Conservation (phyloP, 2,113 vertebrate genomes). For the Alethe castanea region DNA sequence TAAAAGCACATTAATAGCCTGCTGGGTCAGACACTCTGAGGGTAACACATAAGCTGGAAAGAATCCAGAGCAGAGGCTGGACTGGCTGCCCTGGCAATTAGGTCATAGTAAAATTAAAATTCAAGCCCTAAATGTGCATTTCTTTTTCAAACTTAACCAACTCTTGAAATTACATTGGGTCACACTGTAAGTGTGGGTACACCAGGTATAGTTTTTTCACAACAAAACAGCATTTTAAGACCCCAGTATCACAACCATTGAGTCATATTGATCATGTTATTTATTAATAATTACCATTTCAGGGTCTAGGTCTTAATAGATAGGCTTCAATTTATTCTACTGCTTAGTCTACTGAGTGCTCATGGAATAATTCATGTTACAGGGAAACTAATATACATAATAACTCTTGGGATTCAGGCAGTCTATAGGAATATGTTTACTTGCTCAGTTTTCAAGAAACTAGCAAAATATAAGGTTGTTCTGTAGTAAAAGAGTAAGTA, state of each 20-base stretch:
- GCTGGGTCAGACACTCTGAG: not conserved
- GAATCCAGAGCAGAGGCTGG: not conserved
- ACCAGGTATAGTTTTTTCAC: not conserved
- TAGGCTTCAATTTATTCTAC: not conserved
- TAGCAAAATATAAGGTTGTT: not conserved
- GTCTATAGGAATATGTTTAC: not conserved
- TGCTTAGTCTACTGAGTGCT: not conserved
- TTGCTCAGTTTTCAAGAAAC: not conserved
- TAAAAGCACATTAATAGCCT: not conserved
- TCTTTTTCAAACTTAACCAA: not conserved
- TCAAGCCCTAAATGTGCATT: not conserved
- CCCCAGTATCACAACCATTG: not conserved
- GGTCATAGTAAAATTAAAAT: not conserved
- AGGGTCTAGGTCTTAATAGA: not conserved
- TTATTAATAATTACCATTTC: not conserved
- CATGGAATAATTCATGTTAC: not conserved
- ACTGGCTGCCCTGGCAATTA: not conserved
- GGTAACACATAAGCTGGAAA: not conserved
- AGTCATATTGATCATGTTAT: not conserved
- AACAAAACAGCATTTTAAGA: not conserved
- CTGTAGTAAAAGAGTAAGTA: not conserved
- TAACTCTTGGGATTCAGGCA: not conserved
- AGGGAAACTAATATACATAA: not conserved
- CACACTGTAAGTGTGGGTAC: not conserved
- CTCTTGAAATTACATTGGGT: not conserved